Percentiles rank a stretch among this genome's conserved stretches.
Evolutionary conservation across 1,140 invertebrate species (phyloP).

Genomic region (Zaprionus ghesquierei): DNA sequence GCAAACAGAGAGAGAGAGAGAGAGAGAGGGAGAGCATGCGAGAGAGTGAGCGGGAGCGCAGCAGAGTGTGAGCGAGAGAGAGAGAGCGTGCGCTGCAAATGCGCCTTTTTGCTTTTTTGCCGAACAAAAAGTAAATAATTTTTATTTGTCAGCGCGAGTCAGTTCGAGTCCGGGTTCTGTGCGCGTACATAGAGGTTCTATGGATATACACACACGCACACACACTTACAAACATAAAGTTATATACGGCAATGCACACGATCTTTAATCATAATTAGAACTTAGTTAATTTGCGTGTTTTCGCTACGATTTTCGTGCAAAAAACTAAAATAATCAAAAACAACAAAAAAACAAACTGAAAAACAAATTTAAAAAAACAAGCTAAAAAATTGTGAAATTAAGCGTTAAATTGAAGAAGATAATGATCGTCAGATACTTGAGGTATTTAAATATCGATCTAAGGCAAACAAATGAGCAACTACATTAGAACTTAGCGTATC

Average conservation of each 20-base stretch:
- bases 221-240: background rate
- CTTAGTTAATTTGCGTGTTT: constrained; percentile 8
- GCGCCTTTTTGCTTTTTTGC: constrained; percentile 65
- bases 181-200: constrained; percentile 34
- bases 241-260: constrained; percentile 5
- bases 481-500: background rate
- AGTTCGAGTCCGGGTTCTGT: constrained; percentile 48
- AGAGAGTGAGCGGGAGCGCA: background rate
- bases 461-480: background rate
- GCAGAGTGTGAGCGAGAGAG: constrained; percentile 3
- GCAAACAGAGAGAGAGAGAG: constrained; percentile 22
- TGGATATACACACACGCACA: constrained; percentile 17
- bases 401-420: background rate
- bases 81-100: constrained; percentile 33
- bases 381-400: background rate
- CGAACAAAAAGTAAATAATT: constrained; percentile 75
- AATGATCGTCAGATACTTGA: background rate
- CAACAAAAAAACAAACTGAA: background rate
- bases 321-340: background rate
- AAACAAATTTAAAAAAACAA: background rate
- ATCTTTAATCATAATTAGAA: constrained; percentile 3
- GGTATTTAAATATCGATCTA: background rate
- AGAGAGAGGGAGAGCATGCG: constrained; percentile 11
- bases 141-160: constrained; percentile 56
- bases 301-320: background rate